These are phyloP conservation scores for Neopipo cinnamomea DNA, from an alignment of 2,113 vertebrate genomes.

Conservation along the genomic window DNA sequence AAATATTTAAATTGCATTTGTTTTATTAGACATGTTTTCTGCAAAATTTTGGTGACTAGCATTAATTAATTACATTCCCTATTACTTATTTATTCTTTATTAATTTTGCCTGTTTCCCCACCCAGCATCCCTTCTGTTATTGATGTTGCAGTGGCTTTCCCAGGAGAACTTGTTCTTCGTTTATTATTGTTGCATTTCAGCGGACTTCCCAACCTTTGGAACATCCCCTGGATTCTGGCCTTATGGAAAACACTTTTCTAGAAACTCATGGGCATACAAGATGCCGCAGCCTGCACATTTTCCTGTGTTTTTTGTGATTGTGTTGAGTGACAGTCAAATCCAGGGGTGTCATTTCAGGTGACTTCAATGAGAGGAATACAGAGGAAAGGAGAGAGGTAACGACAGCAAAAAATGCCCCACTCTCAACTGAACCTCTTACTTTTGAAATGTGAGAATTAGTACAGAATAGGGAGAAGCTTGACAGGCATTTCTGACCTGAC, in stretches of 20 bases:
- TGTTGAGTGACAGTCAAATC: not conserved
- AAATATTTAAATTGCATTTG: slow-evolving; percentile 38
- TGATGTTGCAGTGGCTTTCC: not conserved
- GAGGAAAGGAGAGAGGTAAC: not conserved
- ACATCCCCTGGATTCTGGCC: not conserved
- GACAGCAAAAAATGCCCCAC: not conserved
- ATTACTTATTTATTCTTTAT: not conserved
- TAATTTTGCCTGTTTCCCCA: not conserved
- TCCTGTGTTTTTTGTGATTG: not conserved
- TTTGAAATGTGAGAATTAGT: not conserved
- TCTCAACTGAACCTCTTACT: not conserved
- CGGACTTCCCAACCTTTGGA: not conserved
- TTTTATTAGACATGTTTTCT: not conserved
- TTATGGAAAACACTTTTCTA: not conserved
- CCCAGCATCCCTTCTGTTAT: not conserved
- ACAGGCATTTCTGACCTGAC: not conserved
- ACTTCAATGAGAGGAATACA: not conserved
- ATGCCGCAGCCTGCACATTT: not conserved
- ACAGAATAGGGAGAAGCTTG: not conserved
- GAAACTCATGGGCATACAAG: not conserved
- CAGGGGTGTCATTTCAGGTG: not conserved
- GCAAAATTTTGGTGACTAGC: not conserved
- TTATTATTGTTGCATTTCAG: not conserved
- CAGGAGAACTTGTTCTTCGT: not conserved
- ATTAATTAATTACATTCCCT: not conserved